Conservation (phyloP, 2,888 invertebrate species). For the Spilosoma lubricipeda region DNA sequence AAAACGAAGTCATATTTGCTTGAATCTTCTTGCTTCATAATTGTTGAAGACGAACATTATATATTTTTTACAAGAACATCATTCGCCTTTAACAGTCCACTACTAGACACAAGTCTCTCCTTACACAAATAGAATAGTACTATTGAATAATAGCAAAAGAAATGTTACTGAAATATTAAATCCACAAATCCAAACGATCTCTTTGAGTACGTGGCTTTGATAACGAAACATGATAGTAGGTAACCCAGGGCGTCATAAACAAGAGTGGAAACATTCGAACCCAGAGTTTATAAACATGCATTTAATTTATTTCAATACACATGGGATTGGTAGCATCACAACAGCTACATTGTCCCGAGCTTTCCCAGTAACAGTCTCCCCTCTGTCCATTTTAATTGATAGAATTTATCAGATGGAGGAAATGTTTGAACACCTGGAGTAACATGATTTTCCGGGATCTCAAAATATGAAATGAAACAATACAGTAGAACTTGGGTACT, state of each 20-base stretch:
- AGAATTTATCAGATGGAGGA: background rate
- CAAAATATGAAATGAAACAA: background rate
- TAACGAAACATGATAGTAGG: background rate
- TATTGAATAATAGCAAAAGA: background rate
- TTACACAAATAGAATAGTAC: too few species aligned
- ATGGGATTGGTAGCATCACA: background rate
- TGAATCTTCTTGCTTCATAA: too few species aligned
- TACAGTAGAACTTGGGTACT: background rate
- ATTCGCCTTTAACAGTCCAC: too few species aligned
- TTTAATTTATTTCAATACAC: conserved; percentile 2
- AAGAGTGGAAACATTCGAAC: background rate
- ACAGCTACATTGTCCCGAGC: background rate
- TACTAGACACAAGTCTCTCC: too few species aligned
- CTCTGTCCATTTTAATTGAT: background rate
- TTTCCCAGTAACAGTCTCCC: background rate
- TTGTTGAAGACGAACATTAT: background rate
- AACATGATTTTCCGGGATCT: background rate
- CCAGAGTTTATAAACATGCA: background rate
- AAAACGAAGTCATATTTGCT: background rate
- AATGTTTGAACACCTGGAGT: background rate
- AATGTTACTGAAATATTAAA: background rate
- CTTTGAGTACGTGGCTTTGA: background rate
- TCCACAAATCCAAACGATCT: background rate
- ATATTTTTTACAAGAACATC: background rate
- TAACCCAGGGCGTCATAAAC: background rate